phyloP scores from a whole-genome alignment of 1,140 invertebrate species.

The Drosophila nasuta region DNA sequence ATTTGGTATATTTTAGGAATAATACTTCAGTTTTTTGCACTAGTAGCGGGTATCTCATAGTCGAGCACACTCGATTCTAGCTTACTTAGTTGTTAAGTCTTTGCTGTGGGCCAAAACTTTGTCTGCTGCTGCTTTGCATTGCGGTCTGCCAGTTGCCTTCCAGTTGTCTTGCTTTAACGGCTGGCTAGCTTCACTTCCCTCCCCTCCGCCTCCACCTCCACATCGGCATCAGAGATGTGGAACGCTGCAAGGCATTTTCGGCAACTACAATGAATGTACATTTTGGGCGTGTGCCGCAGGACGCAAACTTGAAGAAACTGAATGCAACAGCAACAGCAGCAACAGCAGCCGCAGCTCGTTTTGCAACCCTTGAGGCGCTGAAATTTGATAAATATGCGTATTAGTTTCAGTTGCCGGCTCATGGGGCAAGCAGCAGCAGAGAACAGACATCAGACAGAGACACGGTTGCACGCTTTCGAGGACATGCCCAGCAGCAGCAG shows the following conservation, averaged over 20 bases:
- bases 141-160: conserved; percentile 48
- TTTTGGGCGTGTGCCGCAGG: conserved; percentile 41
- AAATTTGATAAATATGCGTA: conserved; percentile 83
- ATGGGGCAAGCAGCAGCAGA: conserved; percentile 1
- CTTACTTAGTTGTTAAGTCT: conserved; percentile 51
- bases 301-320: not conserved
- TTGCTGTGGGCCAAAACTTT: conserved; percentile 63
- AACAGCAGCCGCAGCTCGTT: conserved; percentile 26
- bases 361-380: conserved; percentile 66
- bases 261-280: conserved; percentile 64
- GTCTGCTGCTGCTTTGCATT: conserved; percentile 68
- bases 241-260: conserved; percentile 69
- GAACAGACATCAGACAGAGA: conserved; percentile 1
- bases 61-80: conserved; percentile 25
- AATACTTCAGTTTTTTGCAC: too few relatives aligned
- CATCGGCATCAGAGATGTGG: conserved; percentile 14
- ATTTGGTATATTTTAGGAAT: too few relatives aligned
- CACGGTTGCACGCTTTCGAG: not conserved
- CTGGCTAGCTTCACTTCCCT: not conserved
- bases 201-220: not conserved
- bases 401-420: conserved; percentile 71
- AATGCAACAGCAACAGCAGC: conserved; percentile 35
- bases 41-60: too few relatives aligned
- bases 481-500: conserved; percentile 15
- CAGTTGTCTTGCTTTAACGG: not conserved